phyloP scores from a whole-genome alignment of 1,140 invertebrate genomes.

The Lysiphlebus fabarum region DNA sequence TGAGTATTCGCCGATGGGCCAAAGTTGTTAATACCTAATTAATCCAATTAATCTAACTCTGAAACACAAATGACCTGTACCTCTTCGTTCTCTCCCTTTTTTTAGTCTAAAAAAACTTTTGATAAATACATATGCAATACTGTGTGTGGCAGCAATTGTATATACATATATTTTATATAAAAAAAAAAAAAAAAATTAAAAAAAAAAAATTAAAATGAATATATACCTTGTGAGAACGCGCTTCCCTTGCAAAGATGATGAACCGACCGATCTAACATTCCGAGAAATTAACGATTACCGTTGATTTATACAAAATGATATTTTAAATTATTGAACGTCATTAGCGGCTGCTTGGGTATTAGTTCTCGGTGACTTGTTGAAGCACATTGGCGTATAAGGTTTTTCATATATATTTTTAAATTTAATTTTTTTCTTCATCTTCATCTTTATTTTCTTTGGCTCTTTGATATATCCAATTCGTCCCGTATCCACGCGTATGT shows the following conservation, averaged over 20 bases:
- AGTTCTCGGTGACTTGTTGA: constrained; percentile 47
- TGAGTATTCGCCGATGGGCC: constrained; percentile 39
- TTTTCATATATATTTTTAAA: constrained; percentile 28
- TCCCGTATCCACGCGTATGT: constrained; percentile 28
- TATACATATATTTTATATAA: too few species aligned
- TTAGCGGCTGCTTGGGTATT: constrained; percentile 47
- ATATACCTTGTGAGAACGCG: neutral
- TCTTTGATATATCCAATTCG: constrained; percentile 31
- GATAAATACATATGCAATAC: neutral
- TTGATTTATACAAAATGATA: constrained; percentile 56
- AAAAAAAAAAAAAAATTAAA: too few species aligned
- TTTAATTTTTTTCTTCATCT: neutral
- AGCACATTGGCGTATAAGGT: constrained; percentile 15
- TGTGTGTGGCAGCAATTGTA: too few species aligned
- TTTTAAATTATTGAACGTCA: constrained; percentile 55
- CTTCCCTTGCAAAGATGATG: constrained; percentile 36
- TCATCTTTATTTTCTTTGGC: constrained; percentile 7
- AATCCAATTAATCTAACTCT: constrained; percentile 55
- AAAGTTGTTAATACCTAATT: constrained; percentile 53
- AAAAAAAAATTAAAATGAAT: neutral
- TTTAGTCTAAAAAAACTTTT: neutral
- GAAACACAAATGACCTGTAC: constrained; percentile 50
- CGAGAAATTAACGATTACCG: constrained; percentile 56
- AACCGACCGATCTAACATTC: constrained; percentile 54
- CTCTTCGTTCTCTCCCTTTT: constrained; percentile 11